A percentile compares a stretch with the other conserved stretches of the same genome.
Conservation (phyloP, 2,888 invertebrate species). For the Acronicta aceris region DNA sequence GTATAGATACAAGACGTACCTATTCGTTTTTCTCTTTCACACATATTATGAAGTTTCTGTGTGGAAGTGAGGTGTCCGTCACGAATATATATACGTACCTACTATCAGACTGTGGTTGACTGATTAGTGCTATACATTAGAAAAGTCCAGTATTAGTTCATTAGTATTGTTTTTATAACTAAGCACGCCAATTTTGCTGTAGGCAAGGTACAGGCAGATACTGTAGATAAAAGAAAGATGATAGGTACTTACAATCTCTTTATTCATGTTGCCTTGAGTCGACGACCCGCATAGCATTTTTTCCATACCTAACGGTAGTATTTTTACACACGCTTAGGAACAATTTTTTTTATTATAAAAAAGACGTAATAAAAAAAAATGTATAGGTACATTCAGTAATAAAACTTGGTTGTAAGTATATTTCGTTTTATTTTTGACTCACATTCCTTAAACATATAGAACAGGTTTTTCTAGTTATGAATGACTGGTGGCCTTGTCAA, state of each 20-base stretch:
- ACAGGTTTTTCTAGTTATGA: background rate
- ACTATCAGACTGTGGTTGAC: no score
- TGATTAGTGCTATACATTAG: no score
- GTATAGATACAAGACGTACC: no score
- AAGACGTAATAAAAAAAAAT: background rate
- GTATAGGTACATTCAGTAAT: background rate
- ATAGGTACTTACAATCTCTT: background rate
- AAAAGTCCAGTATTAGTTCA: no score
- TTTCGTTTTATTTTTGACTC: background rate
- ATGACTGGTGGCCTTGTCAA: background rate
- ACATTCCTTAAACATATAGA: background rate
- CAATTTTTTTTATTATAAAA: background rate
- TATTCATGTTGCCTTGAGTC: background rate
- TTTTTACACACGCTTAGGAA: background rate
- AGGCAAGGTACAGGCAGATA: background rate
- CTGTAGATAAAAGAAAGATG: background rate
- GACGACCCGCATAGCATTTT: background rate
- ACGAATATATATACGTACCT: no score
- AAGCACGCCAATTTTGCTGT: no score
- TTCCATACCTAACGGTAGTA: background rate
- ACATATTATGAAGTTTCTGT: background rate
- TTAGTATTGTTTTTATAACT: no score
- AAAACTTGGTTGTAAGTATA: background rate
- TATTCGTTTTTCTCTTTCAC: slow-evolving; percentile 34
- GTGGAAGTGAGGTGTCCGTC: slow-evolving; percentile 16